Evolutionary conservation across 1,140 invertebrate species (phyloP).

Genomic region (Chironomus tepperi): DNA sequence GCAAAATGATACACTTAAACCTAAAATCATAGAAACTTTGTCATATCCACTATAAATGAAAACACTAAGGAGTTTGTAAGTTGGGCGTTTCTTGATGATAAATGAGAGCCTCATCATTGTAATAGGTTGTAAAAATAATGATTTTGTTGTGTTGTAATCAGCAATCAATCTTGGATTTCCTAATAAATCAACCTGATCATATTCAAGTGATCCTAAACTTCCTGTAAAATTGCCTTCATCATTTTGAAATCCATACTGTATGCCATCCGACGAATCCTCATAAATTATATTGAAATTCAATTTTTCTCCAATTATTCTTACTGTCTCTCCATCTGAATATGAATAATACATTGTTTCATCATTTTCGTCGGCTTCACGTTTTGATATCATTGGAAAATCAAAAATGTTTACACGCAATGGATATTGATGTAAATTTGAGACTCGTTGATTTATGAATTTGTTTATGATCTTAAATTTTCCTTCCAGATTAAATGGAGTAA

Average conservation of each 20-base stretch:
- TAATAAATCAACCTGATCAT: not conserved
- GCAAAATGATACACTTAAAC: not conserved
- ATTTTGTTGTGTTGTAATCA: not conserved
- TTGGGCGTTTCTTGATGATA: not conserved
- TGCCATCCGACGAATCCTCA: not conserved
- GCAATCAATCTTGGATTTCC: not conserved
- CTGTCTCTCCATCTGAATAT: not conserved
- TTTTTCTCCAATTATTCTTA: not conserved
- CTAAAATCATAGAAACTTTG: not conserved
- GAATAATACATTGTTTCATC: not conserved
- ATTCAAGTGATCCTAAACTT: not conserved
- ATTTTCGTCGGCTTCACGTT: not conserved
- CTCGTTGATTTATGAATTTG: not conserved
- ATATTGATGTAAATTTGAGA: not conserved
- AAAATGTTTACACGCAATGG: not conserved
- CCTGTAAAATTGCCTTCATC: not conserved
- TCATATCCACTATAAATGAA: not conserved
- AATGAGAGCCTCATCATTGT: not conserved
- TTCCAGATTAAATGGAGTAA: not conserved
- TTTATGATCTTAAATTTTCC: not conserved
- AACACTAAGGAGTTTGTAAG: not conserved
- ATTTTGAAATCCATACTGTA: not conserved
- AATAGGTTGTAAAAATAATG: not conserved
- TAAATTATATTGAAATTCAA: not conserved
- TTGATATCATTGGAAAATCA: not conserved